Evolutionary conservation across 2,113 vertebrate genomes (phyloP).

Genomic region (Camelus bactrianus): DNA sequence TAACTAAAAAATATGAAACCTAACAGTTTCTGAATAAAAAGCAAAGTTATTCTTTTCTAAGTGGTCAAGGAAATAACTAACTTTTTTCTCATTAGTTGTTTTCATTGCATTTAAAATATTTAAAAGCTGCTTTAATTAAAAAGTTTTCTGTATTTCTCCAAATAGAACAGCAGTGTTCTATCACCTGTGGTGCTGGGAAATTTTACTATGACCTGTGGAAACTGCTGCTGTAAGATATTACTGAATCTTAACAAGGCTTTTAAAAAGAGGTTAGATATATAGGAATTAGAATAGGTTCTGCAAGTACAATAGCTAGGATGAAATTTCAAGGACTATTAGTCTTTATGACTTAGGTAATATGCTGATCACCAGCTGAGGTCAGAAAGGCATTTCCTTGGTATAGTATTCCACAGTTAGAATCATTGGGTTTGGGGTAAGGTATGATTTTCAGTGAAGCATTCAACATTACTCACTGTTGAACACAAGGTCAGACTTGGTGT

Average conservation of each 20-base stretch:
- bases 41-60: background rate
- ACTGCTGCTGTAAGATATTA: background rate
- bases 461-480: background rate
- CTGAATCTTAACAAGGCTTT: background rate
- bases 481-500: background rate
- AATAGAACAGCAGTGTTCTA: background rate
- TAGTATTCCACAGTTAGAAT: conserved; percentile 15
- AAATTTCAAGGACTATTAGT: conserved; percentile 49
- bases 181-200: background rate
- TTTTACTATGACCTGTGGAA: background rate
- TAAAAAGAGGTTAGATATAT: background rate
- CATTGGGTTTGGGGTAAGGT: background rate
- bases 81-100: background rate
- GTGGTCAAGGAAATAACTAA: background rate
- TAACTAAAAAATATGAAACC: background rate
- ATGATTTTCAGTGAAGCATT: conserved; percentile 14
- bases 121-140: background rate
- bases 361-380: background rate
- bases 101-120: background rate
- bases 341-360: background rate
- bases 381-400: background rate
- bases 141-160: background rate
- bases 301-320: background rate
- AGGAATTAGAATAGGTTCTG: background rate
- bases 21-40: conserved; percentile 11